Percentiles rank a stretch among this genome's conserved stretches.
phyloP scores from a whole-genome alignment of 92 coral and sea anemone species.

The Umimayanthus kanabou region DNA sequence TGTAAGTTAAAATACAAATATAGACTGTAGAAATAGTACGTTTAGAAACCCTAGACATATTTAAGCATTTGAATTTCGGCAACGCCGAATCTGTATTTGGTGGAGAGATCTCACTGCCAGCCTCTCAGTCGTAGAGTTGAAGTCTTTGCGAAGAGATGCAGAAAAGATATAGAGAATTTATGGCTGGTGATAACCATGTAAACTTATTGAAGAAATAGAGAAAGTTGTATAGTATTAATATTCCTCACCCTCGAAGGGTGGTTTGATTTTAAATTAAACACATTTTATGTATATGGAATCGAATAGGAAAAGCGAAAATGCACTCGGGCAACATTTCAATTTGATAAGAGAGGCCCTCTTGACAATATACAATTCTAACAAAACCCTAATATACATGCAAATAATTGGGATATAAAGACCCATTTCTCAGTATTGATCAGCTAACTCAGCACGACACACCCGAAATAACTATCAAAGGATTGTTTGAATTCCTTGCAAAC shows the following conservation, averaged over 20 bases:
- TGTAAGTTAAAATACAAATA: not conserved
- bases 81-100: not conserved
- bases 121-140: not conserved
- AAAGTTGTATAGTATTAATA: constrained; percentile 13
- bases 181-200: not conserved
- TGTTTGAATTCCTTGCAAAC: not conserved
- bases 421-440: not conserved
- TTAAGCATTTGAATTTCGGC: constrained; percentile 35
- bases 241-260: constrained; percentile 11
- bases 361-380: not conserved
- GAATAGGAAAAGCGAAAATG: not conserved
- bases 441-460: not conserved
- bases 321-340: not conserved
- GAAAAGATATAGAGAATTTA: constrained; percentile 9
- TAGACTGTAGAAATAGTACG: not conserved
- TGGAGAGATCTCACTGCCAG: not conserved
- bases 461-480: not conserved
- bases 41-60: constrained; percentile 9
- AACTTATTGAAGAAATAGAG: constrained; percentile 1
- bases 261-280: not conserved
- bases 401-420: not conserved
- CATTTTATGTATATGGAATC: constrained; percentile 2
- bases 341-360: not conserved
- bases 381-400: no score
- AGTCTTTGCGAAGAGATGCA: not conserved